Evolutionary conservation across 1,140 invertebrate genomes (phyloP), one percentile per base, ranked within the genome.

Genomic region (Tribolium madens): DNA sequence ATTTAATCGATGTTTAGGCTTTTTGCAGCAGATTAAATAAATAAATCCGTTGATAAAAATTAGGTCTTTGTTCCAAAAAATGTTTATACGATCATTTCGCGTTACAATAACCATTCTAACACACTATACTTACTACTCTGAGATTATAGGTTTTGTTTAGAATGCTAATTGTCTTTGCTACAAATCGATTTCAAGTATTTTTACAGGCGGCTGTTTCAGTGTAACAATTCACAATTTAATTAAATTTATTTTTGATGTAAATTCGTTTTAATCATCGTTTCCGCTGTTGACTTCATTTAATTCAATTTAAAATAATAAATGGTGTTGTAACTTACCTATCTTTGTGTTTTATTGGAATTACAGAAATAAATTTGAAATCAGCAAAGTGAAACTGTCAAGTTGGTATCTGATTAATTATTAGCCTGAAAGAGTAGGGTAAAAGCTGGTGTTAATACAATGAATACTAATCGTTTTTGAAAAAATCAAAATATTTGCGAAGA

Each of bases 291-390:
- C 52, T 57, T 12, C 17, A 57, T 57, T 57, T 57, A 57, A 57
- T 57, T 57, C 18, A 57, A 26, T 57, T 57, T 57, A 57, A 57
- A 57, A 57, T 57, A 57, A 57, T 57, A 57, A 57, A 57, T 57
- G 52, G 52, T 14, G 4, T 57, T 57, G 52, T 57, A 57, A 57
- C 15, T 57, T 13, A 50, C 48, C 5, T 57, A 57, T 57, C 52
- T 57, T 21, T 26, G 52, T 57, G 52, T 57, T 57, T 57, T 57
- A 57, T 57, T 57, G 52, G 17, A 57, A 57, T 57, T 57, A 57
- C 52, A 7, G 52, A 57, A 57, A 57, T 57, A 57, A 57, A 57
- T 57, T 57, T 12, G 0, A 57, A 57, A 57, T 57, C 52, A 18
- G 52, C 52, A 57, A 57, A 57, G 52, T 57, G 17, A 21, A 57